These are phyloP conservation scores for Rhagonycha lutea DNA, from an alignment of 2,888 invertebrate genomes.

Conservation along the genomic window DNA sequence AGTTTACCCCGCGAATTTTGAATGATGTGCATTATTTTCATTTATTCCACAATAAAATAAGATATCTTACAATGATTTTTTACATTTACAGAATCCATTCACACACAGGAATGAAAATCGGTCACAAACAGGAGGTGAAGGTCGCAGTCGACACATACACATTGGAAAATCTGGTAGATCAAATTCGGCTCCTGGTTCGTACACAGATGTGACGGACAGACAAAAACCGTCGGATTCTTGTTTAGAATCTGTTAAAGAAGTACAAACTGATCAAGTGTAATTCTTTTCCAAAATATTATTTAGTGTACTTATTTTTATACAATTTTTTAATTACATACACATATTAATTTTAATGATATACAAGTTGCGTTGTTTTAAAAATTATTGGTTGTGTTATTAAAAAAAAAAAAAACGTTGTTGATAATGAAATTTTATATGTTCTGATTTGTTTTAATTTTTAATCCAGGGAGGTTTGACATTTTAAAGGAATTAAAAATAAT, in stretches of 20 bases:
- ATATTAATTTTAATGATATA: background rate
- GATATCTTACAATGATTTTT: background rate
- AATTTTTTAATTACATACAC: background rate
- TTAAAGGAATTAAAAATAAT: background rate
- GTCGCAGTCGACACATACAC: conserved; percentile 48
- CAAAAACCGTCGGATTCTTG: conserved; percentile 44
- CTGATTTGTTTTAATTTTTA: background rate
- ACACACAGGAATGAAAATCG: conserved; percentile 41
- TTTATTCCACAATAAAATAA: too few relatives aligned
- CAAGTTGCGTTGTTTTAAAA: background rate
- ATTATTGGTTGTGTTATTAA: background rate
- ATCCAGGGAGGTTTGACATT: background rate
- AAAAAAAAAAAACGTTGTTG: background rate
- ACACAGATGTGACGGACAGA: conserved; percentile 50
- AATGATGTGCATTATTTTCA: too few relatives aligned
- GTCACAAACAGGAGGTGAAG: conserved; percentile 40
- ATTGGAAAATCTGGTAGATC: conserved; percentile 64
- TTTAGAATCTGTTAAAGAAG: conserved; percentile 49
- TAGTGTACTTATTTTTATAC: background rate
- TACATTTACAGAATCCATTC: conserved; percentile 63
- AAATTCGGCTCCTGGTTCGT: conserved; percentile 77
- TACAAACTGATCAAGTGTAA: conserved; percentile 21
- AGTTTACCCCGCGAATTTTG: too few relatives aligned
- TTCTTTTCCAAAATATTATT: background rate
- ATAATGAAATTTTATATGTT: background rate